These are phyloP conservation scores for Chanos chanos DNA, from an alignment of 2,797 vertebrate genomes.

Conservation along the genomic window DNA sequence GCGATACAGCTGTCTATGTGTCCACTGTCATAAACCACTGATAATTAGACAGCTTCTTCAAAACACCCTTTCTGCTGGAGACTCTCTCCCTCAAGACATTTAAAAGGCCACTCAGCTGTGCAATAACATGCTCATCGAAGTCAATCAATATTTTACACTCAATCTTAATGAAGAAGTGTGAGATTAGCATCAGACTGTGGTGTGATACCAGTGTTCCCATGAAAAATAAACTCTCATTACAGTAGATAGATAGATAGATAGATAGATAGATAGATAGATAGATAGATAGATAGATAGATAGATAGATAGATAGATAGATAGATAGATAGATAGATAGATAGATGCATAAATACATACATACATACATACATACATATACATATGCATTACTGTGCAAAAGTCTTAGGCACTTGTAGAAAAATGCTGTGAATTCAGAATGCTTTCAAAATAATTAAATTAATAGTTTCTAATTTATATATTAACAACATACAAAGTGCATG, in stretches of 20 bases:
- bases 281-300: no score
- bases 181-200: no score
- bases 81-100: neutral
- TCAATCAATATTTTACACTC: no score
- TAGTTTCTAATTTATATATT: neutral
- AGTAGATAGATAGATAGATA: no score
- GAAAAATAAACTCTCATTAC: no score
- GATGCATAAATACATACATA: neutral
- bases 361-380: neutral
- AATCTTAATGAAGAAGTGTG: no score
- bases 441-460: neutral
- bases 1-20: slow-evolving; percentile 1
- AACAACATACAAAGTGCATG: no score
- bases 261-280: no score
- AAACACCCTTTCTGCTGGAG: slow-evolving; percentile 1
- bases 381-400: neutral
- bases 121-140: no score
- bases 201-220: no score
- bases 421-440: neutral
- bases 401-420: neutral
- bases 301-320: no score
- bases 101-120: no score
- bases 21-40: slow-evolving; percentile 10
- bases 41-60: slow-evolving; percentile 29
- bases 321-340: neutral